Conservation (phyloP, 35 echinoderm and acorn worm genomes). For the Anneissia japonica region DNA sequence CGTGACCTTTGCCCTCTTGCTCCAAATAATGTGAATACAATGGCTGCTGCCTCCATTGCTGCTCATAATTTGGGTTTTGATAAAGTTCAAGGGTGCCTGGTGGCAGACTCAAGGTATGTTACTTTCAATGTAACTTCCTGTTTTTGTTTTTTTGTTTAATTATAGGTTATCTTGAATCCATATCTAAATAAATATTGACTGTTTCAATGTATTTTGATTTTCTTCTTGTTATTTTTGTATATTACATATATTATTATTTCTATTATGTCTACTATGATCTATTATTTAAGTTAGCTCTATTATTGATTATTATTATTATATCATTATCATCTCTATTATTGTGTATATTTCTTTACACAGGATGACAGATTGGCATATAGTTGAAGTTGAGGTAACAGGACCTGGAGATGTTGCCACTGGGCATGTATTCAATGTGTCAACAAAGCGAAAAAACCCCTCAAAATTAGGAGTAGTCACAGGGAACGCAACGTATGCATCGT, state of each 20-base stretch:
- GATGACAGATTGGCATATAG: slow-evolving; percentile 66
- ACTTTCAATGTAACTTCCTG: neutral
- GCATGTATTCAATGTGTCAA: slow-evolving; percentile 67
- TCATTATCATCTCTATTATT: too few relatives aligned
- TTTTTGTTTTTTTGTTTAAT: neutral
- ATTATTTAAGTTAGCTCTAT: neutral
- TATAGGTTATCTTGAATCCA: neutral
- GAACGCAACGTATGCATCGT: slow-evolving; percentile 81
- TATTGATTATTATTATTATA: neutral
- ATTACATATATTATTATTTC: neutral
- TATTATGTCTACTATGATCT: neutral
- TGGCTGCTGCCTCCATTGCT: slow-evolving; percentile 81
- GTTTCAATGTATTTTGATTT: neutral
- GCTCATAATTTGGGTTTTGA: slow-evolving; percentile 96
- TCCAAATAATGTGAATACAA: slow-evolving; percentile 96
- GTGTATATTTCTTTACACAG: slow-evolving; percentile 7
- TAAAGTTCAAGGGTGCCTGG: slow-evolving; percentile 64
- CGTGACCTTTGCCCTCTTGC: slow-evolving; percentile 71
- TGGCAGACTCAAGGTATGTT: slow-evolving; percentile 64
- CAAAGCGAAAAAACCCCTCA: slow-evolving; percentile 78
- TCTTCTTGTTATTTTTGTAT: neutral
- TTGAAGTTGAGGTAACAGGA: slow-evolving; percentile 89
- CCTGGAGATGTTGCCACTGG: slow-evolving; percentile 50
- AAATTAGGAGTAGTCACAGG: slow-evolving; percentile 76
- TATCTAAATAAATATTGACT: neutral